A percentile compares a stretch with the other conserved stretches of the same genome.
Evolutionary conservation across 2,113 vertebrate species (phyloP).

Genomic region (Syngnathus typhle): DNA sequence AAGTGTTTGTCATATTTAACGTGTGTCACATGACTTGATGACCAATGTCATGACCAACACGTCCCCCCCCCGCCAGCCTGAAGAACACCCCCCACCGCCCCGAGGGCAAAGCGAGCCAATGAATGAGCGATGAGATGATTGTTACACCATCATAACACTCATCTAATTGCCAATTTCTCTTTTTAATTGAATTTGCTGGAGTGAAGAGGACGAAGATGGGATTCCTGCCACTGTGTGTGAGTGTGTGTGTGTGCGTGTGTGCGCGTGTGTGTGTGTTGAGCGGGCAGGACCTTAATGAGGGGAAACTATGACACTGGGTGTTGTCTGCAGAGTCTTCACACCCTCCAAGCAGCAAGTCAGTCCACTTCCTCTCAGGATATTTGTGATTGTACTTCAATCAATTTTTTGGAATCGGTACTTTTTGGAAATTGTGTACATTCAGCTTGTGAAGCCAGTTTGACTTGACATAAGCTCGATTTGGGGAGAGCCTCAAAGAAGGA

Average conservation of each 20-base stretch:
- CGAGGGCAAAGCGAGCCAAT: conserved; percentile 66
- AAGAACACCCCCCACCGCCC: conserved; percentile 23
- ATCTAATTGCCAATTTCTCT: conserved; percentile 77
- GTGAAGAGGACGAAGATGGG: conserved; percentile 69
- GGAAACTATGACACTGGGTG: conserved; percentile 2
- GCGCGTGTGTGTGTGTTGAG: background rate
- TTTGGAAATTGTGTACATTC: too few relatives aligned
- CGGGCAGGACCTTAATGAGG: conserved; percentile 3
- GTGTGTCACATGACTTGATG: conserved; percentile 27
- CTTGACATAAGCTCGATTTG: too few relatives aligned
- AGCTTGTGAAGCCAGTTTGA: too few relatives aligned
- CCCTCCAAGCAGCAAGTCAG: background rate
- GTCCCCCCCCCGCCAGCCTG: conserved; percentile 10
- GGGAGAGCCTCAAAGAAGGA: too few relatives aligned
- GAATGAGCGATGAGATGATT: conserved; percentile 77
- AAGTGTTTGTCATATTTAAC: conserved; percentile 34
- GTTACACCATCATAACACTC: conserved; percentile 75
- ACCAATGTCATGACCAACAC: conserved; percentile 53
- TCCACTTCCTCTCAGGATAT: background rate
- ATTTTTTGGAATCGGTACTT: too few relatives aligned
- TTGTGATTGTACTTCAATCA: background rate
- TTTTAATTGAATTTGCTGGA: conserved; percentile 79
- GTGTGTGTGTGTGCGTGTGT: conserved; percentile 25
- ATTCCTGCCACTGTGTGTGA: conserved; percentile 21
- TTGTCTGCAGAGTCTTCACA: conserved; percentile 2